phyloP scores from a whole-genome alignment of 1,140 invertebrate genomes.

The Bradynema listronoti region DNA sequence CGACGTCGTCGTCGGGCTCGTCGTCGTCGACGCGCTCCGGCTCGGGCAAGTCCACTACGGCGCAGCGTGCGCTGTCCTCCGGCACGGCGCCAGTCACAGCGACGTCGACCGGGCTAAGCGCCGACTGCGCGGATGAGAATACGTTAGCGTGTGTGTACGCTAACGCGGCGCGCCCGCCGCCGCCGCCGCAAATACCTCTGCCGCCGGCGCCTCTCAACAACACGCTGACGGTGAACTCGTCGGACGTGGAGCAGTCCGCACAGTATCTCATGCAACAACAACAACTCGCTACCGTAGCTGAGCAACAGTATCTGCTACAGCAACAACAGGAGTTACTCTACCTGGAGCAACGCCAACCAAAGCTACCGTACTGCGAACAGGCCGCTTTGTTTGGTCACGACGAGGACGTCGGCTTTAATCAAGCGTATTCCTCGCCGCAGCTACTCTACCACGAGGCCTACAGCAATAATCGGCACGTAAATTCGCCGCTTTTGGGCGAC shows the following conservation, averaged over 20 bases:
- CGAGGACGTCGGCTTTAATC: no score
- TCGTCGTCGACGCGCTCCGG: not conserved
- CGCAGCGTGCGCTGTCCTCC: not conserved
- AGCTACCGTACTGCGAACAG: not conserved
- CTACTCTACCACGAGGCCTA: no score
- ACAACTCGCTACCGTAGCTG: no score
- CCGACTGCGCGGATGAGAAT: no score
- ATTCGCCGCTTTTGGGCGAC: constrained; percentile 16
- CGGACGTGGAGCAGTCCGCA: no score
- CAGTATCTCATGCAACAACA: no score
- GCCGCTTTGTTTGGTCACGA: no score
- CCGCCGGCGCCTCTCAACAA: not conserved
- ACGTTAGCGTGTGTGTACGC: no score
- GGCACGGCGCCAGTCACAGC: not conserved
- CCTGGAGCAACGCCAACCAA: not conserved
- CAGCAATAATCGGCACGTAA: constrained; percentile 3
- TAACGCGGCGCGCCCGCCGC: not conserved
- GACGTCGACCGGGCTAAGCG: no score
- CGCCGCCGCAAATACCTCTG: constrained; percentile 2
- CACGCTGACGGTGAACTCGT: no score
- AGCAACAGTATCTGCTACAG: not conserved
- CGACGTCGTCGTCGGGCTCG: constrained; percentile 1
- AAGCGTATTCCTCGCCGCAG: no score
- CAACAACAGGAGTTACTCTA: not conserved
- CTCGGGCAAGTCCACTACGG: not conserved